Evolutionary conservation across 2,113 vertebrate genomes (phyloP), one percentile per base, ranked within the genome.

Genomic region (Hydropotes inermis): DNA sequence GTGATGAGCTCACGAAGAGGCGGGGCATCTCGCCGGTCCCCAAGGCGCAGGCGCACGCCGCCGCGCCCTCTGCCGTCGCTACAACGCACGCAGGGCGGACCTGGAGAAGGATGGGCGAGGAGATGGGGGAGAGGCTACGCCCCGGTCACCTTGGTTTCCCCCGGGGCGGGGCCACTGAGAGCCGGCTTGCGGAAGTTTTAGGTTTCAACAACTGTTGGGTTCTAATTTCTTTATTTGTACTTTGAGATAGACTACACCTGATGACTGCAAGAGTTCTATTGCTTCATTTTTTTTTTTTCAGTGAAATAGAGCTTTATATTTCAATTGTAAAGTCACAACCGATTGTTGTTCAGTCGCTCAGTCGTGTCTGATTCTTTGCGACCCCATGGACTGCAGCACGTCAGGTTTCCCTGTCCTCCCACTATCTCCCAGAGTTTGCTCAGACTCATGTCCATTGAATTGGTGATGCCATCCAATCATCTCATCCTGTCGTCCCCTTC

Each of bases 111-210:
- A 12, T 12, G 78, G 82, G 25, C 7, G 27, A 16, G 43, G 76
- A 52, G 28, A 87, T 28, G 27, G n/a, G 25, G 25, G 15, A 39
- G 43, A 58, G 57, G 70, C 19, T 61, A 19, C 25, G 52, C 54
- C 78, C 52, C 5, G 10, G 54, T 17, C 54, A 85, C 36, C 25
- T 54, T 60, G 30, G n/a, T 16, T 23, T 27, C 13, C 17, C 2
- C 33, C 1, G 1, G 3, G 47, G 7, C 27, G 16, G 2, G 60
- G 43, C 14, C 2, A 0, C 17, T 10, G 91, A 50, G 2, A 52
- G 45, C 3, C 0, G 2, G 39, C 50, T 50, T 5, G 6, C 0
- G 1, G 9, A 27, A 45, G 61, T 14, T 28, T 47, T 7, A 5
- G 8, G 27, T 33, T 54, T 14, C 5, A 55, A 21, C 54, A 55